Evolutionary conservation across 1,140 invertebrate genomes (phyloP), one percentile per base, ranked within the genome.

Genomic region (Oreohelix idahoensis): DNA sequence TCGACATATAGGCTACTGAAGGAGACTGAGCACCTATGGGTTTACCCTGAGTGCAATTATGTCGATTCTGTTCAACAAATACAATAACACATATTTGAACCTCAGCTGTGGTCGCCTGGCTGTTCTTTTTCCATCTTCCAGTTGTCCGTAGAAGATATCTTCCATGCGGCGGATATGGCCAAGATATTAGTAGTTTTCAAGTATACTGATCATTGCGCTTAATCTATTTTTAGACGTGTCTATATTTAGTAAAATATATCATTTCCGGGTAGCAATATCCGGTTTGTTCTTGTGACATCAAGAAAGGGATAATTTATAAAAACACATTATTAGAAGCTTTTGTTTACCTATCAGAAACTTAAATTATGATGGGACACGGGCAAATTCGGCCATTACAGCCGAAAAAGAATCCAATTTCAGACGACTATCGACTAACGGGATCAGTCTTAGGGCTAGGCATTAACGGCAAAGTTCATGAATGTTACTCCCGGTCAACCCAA

Each of bases 371-470:
- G 90, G 89, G 89, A 63, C 89, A 91, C 76, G 84, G 81, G 20
- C 81, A 89, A 36, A 86, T 88, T 32, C 87, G 88, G 85, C 83
- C 84, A 49, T 85, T 91, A 69, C 87, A 90, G 42, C 88, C 91
- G 17, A 92, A 91, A 85, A 92, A 91, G 49, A 97, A 95, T 51
- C 95, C 96, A 32, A 96, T 99, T 86, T 96, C 95, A 42, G 95
- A 98, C 81, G 98, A 99, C 93, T 99, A 98, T 92, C 95, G 96
- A 91, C 97, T 99, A 86, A 97, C 97, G n/a, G 96, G 96, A 89
- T 97, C 95, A 77, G 98, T 99, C 20, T 94, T 99, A 58, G 98
- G 98, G 26, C 94, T 99, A 39, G 98, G 98, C 26, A 99, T 99
- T 86, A 99, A 98, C 92, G 98, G 98, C 51, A 99, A 99, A 95